Evolutionary conservation across 2,888 invertebrate genomes (phyloP), one percentile per base, ranked within the genome.

Genomic region (Oligia strigilis): DNA sequence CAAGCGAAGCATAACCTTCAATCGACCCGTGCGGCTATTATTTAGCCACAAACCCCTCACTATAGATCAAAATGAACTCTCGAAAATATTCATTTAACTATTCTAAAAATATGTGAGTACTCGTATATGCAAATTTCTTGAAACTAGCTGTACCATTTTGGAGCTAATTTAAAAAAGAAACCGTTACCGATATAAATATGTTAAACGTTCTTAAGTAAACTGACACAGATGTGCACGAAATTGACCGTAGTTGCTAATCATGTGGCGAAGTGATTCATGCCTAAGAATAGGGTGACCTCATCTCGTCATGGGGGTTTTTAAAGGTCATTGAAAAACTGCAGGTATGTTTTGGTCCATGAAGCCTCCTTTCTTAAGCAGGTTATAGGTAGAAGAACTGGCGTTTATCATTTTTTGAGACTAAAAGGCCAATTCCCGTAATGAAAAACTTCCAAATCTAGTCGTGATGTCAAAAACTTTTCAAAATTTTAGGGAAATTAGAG

Each of bases 231-330:
- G 83, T 72, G 62, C 8, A 60, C 46, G 65, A 58, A 66, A 23
- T 75, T 82, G 67, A 43, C 75, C 72, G 70, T 75, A 75, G 75
- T 67, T 9, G 46, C 70, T 49, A 49, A 82, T 46, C 46, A 72
- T 55, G 64, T n/a, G 58, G 49, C n/a, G 29, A 60, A 43, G 40
- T 72, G 81, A 82, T 49, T 85, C 81, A 85, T 62, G 4, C 0
- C 62, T 85, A 64, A 72, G 36, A 85, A 81, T 82, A 82, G n/a
- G 2, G 71, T 49, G 58, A 85, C 46, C 85, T 67, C 67, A 81
- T 72, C 60, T 62, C 23, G n/a, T 62, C 4, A n/a, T 40, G 40
- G 55, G 55, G 52, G 14, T 40, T 72, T 71, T 85, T 81, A 19
- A 17, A 80, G n/a, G 19, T 5, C 5, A 29, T n/a, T 19, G 5